Evolutionary conservation across 2,113 vertebrate genomes (phyloP), one percentile per base, ranked within the genome.

Genomic region (Melanostigma gelatinosum): DNA sequence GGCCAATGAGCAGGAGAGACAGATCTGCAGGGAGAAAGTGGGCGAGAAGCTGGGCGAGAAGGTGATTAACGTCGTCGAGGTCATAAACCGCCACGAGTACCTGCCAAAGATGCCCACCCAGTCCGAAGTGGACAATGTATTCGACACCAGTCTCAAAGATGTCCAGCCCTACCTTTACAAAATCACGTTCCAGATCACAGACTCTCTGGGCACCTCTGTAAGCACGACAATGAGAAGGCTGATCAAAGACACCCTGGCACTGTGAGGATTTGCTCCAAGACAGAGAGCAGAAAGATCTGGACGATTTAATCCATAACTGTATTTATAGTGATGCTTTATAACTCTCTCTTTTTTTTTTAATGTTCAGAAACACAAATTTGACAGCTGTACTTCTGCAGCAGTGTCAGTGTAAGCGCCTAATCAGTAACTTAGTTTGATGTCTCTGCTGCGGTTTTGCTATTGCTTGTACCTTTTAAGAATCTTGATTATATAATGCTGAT

Each of bases 61-160:
- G 93, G 96, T 99, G 85, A 97, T 98, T 93, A 99, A 98, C 87
- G 96, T 99, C 0, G 97, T 99, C 20, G 98, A 99, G 91, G 98
- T 99, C 89, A 99, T 99, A 92, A 99, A 97, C 91, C 96, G 97
- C 48, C 98, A 99, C 0, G 98, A 99, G 75, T 99, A 99, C 87
- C 94, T 99, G 85, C 98, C 98, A 82, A 99, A 99, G 93, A 99
- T 99, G 98, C 98, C 98, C 88, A 99, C 97, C 0, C 97, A 99
- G 91, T 99, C 97, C 0, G 98, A 99, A 88, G 97, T 99, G 95
- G 97, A 98, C 95, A 99, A 98, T 0, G 98, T 99, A 62, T 99
- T 99, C 0, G 98, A 99, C 93, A 99, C 97, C 2, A 96, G 97
- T 84, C 92, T 99, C 82, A 97, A 96, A 89, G 98, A 99, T 8